These are phyloP conservation scores for Campylomormyrus tamandua DNA, from an alignment of 2,113 vertebrate species.

Conservation along the genomic window DNA sequence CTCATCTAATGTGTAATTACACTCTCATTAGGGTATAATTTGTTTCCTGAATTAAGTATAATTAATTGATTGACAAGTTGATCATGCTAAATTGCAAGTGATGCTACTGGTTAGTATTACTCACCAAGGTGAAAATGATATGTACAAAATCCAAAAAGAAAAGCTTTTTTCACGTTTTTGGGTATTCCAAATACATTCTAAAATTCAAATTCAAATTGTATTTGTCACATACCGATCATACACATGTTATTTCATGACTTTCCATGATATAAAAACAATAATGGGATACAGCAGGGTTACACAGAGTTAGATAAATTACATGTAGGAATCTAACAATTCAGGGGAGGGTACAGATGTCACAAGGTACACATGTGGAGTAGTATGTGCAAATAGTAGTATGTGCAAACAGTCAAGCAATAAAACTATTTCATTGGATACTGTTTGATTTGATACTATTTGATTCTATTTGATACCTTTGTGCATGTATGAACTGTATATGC, in stretches of 20 bases:
- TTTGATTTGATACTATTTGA: neutral
- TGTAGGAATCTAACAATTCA: neutral
- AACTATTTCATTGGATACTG: neutral
- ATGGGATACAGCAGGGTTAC: neutral
- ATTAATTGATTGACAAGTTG: constrained; percentile 27
- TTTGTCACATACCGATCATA: neutral
- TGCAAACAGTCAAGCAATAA: neutral
- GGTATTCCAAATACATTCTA: neutral
- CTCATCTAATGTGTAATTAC: constrained; percentile 29
- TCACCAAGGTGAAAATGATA: neutral
- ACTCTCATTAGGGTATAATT: constrained; percentile 17
- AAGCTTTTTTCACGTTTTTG: neutral
- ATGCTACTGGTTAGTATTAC: constrained; percentile 4
- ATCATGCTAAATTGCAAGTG: constrained; percentile 11
- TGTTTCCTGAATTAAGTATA: constrained; percentile 25
- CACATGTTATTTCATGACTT: too few species aligned
- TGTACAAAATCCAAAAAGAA: neutral
- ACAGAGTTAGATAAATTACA: neutral
- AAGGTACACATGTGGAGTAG: neutral
- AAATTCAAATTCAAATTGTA: too few species aligned
- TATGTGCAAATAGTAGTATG: neutral
- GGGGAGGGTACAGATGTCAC: neutral
- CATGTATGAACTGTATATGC: neutral
- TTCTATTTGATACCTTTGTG: neutral
- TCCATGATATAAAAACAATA: too few species aligned